phyloP scores from a whole-genome alignment of 2,797 vertebrate species.

The Onychomys arenicola region DNA sequence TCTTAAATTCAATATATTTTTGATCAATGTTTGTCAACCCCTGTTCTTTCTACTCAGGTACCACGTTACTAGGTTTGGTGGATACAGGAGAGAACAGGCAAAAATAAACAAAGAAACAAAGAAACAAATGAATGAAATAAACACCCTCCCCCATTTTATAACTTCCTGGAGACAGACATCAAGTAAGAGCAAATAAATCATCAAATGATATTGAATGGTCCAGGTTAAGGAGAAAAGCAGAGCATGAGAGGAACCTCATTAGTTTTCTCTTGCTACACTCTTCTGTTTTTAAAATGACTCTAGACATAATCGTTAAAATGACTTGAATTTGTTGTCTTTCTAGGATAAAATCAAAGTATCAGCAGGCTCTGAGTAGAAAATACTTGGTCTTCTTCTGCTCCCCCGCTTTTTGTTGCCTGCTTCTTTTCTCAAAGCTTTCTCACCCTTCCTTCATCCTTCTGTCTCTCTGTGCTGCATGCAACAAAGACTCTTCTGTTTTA shows the following conservation, averaged over 20 bases:
- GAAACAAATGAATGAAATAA: neutral
- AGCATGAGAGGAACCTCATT: neutral
- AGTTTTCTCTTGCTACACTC: slow-evolving; percentile 40
- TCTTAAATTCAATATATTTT: slow-evolving; percentile 33
- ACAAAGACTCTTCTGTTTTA: neutral
- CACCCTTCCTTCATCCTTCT: neutral
- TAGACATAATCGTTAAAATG: slow-evolving; percentile 11
- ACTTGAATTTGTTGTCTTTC: slow-evolving; percentile 4
- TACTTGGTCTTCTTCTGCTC: neutral
- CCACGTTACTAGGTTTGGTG: neutral
- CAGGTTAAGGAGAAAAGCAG: slow-evolving; percentile 11
- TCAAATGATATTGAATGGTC: neutral
- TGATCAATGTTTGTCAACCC: neutral
- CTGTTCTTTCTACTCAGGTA: slow-evolving; percentile 18
- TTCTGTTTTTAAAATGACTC: neutral
- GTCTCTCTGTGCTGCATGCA: neutral
- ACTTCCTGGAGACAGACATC: neutral
- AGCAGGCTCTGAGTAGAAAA: neutral
- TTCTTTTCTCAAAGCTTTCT: neutral
- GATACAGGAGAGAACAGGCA: neutral
- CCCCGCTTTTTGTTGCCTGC: neutral
- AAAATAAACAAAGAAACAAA: neutral
- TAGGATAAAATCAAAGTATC: neutral
- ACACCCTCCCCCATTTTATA: slow-evolving; percentile 23
- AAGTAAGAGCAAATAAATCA: slow-evolving; percentile 28